Conservation (phyloP, 1,140 invertebrate species). For the Drosophila teissieri region DNA sequence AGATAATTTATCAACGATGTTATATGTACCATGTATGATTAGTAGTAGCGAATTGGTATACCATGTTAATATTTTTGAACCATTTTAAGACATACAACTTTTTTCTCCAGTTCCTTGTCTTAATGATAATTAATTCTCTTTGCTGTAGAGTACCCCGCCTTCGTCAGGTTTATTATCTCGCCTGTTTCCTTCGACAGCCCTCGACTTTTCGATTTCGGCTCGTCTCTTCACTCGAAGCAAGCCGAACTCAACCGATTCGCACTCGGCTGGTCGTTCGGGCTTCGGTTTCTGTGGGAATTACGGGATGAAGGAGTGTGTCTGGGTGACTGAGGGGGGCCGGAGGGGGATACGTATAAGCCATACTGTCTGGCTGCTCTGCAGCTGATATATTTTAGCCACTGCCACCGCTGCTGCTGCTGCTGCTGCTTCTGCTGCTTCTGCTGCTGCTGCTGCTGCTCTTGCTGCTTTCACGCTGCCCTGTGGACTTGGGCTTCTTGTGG, state of each 20-base stretch:
- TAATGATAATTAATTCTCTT: background rate
- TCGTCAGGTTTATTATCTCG: background rate
- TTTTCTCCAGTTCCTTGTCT: background rate
- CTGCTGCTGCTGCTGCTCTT: conserved; percentile 11
- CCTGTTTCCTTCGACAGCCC: conserved; percentile 39
- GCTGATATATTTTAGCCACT: conserved; percentile 12
- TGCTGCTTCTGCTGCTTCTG: conserved; percentile 12
- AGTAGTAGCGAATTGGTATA: too few relatives aligned
- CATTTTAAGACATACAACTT: too few relatives aligned
- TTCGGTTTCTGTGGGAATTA: conserved; percentile 17
- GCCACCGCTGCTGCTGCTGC: conserved; percentile 3
- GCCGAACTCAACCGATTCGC: conserved; percentile 18
- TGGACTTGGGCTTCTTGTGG: conserved; percentile 67
- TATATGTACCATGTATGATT: too few relatives aligned
- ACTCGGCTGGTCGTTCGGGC: conserved; percentile 32
- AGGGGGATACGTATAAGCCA: conserved; percentile 21
- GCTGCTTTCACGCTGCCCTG: conserved; percentile 24
- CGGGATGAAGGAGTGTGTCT: conserved; percentile 15
- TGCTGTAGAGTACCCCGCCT: conserved; percentile 7
- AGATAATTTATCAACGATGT: too few relatives aligned
- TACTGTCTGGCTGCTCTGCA: conserved; percentile 37
- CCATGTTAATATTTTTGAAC: too few relatives aligned
- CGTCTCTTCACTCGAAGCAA: conserved; percentile 35
- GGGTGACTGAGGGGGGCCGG: background rate
- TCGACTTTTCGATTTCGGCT: conserved; percentile 54